Evolutionary conservation across 1,140 invertebrate genomes (phyloP).

Genomic region (Carcinoscorpius rotundicauda): DNA sequence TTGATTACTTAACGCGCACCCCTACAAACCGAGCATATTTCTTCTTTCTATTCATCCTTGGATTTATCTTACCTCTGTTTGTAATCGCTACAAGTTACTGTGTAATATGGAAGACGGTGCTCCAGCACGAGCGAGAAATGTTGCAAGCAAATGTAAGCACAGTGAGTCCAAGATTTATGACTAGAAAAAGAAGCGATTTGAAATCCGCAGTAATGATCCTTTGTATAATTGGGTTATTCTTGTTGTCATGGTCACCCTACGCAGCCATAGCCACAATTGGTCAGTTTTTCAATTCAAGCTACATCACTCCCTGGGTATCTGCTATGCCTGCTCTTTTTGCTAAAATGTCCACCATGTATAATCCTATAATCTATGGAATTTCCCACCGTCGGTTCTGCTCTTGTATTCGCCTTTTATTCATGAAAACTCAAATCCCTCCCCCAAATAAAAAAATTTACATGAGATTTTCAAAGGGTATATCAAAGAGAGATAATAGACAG

Average conservation of each 20-base stretch:
- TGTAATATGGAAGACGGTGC: conserved; percentile 42
- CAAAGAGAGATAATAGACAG: not conserved
- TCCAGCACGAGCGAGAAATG: conserved; percentile 37
- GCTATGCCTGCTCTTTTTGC: conserved; percentile 63
- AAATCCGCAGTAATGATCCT: conserved; percentile 50
- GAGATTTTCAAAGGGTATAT: not conserved
- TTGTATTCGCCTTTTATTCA: conserved; percentile 3
- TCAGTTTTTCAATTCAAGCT: conserved; percentile 26
- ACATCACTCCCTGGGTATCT: conserved; percentile 43
- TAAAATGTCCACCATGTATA: conserved; percentile 35
- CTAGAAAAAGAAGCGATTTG: conserved; percentile 22
- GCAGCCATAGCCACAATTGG: conserved; percentile 50
- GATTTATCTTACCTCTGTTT: conserved; percentile 50
- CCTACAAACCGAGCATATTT: conserved; percentile 49
- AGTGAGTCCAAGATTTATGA: not conserved
- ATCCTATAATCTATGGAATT: conserved; percentile 24
- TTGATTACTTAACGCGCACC: conserved; percentile 57
- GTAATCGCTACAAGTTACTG: conserved; percentile 56
- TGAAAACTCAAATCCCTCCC: no score
- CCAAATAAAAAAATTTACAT: not conserved
- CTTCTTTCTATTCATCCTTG: conserved; percentile 52
- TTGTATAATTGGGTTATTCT: conserved; percentile 54
- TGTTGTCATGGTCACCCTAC: conserved; percentile 64
- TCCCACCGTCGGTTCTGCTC: conserved; percentile 17
- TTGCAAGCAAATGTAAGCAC: conserved; percentile 12